Percentiles rank a stretch among this genome's conserved stretches.
Conservation (phyloP, 1,140 invertebrate species). For the Dolichoris vasculosae region DNA sequence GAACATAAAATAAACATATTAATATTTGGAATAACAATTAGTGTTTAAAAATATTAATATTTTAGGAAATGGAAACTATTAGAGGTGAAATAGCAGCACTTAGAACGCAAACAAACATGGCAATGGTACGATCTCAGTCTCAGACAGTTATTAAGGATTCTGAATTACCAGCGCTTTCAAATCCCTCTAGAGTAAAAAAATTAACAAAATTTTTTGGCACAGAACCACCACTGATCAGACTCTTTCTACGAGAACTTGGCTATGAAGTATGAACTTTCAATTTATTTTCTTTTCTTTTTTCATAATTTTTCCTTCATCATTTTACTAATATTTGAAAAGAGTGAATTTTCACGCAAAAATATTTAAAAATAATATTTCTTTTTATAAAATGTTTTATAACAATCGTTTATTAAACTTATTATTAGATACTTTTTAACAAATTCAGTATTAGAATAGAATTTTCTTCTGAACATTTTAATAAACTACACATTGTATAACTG, state of each 20-base stretch:
- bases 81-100: constrained; percentile 88
- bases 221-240: constrained; percentile 90
- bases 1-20: neutral
- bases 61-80: constrained; percentile 90
- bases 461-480: no score
- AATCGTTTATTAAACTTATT: no score
- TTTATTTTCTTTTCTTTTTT: neutral
- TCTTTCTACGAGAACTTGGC: constrained; percentile 93
- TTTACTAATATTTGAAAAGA: no score
- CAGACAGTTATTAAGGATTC: constrained; percentile 72
- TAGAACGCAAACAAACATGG: constrained; percentile 80
- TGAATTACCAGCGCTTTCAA: constrained; percentile 82
- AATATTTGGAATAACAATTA: neutral
- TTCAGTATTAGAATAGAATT: no score
- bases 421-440: no score
- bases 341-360: no score
- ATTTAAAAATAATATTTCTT: no score
- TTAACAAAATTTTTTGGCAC: constrained; percentile 95
- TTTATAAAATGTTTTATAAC: no score
- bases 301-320: neutral
- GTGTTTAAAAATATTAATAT: constrained; percentile 30
- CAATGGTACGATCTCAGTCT: constrained; percentile 77
- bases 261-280: constrained; percentile 84
- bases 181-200: constrained; percentile 88
- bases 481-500: no score